Evolutionary conservation across 2,797 vertebrate species (phyloP), one percentile per base, ranked within the genome.

Genomic region (Erethizon dorsatum): DNA sequence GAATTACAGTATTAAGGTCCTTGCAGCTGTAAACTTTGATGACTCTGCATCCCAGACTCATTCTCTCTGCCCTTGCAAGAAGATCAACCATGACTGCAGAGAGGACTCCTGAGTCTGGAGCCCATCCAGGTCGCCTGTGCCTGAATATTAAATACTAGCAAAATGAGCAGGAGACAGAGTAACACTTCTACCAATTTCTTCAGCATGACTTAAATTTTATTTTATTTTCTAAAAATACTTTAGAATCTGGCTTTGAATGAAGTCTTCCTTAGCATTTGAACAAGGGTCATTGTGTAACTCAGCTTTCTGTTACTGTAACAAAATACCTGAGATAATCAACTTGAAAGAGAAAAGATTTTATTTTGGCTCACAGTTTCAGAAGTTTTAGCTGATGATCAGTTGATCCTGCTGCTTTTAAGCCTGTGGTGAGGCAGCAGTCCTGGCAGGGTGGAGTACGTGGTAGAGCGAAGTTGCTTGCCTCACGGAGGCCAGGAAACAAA

Each of bases 161-260:
- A 94, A 73, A 52, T 69, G 78, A 90, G 37, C 77, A 90, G 50
- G 5, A 65, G 75, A 69, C 63, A 26, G 54, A 89, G 26, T 52
- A 83, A 41, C 17, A 75, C 37, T 82, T 41, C 41, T 59, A 73
- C 37, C 77, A 57, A 91, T 77, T 83, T 63, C 50, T 83, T 75
- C 33, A 88, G 24, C 54, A 59, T 87, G 41, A 78, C 84, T 82
- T 91, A 82, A 85, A 82, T 59, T 52, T 86, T 52, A n/a, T 73
- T 92, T 75, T 75, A 63, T 67, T 67, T 67, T 67, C 59, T 73
- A 83, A 93, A 90, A 90, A 33, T 33, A 56, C 12, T 69, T 87
- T 73, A 45, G 65, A 80, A 84, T 45, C 71, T 82, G 63, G 63
- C 45, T 96, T 91, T 84, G 59, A 47, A 18, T 26, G 52, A 69